Evolutionary conservation across 2,113 vertebrate genomes (phyloP), one percentile per base, ranked within the genome.

Genomic region (Pelecanoides urinatrix): DNA sequence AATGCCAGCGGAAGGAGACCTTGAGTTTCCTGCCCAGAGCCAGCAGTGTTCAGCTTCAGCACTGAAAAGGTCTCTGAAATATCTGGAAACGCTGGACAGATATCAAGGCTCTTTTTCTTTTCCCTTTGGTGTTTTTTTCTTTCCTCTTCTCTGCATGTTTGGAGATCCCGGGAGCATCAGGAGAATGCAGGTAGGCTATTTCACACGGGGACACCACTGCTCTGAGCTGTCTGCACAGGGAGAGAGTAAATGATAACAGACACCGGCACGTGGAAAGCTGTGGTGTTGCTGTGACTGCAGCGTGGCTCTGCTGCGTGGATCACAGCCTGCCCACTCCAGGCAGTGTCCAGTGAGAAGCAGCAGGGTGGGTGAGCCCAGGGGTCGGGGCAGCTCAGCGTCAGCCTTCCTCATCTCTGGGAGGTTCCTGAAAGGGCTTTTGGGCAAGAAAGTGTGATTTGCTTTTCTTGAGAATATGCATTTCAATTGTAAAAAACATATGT

Each of bases 381-480:
- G 3, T 59, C 1, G 2, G 61, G 59, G 30, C 32, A 44, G 61
- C 36, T 75, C 52, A 12, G n/a, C 0, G 0, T 58, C 73, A 74
- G 63, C 61, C 27, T 38, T 36, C 22, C 34, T 32, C 49, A 34
- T 38, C 73, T 61, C 49, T 14, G 13, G 19, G 42, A 74, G 40
- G 26, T 63, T 44, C 40, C 70, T 7, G 2, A 58, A 76, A 68
- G 30, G 70, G 65, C 66, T 89, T 73, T 81, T 44, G 84, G 70
- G 50, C 25, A 73, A 75, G 42, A 25, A 70, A 50, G 25, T n/a
- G 36, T 50, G 27, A 58, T 38, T 82, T 76, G 32, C 45, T 90
- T 50, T 45, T 62, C 65, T 38, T 49, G 23, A 70, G 27, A 73
- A 38, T 76, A 36, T 79, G 53, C 1, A 0, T 81, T 85, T 92